Percentiles rank a stretch among this genome's conserved stretches.
Conservation (phyloP, 2,797 vertebrate genomes). For the Varecia variegata region DNA sequence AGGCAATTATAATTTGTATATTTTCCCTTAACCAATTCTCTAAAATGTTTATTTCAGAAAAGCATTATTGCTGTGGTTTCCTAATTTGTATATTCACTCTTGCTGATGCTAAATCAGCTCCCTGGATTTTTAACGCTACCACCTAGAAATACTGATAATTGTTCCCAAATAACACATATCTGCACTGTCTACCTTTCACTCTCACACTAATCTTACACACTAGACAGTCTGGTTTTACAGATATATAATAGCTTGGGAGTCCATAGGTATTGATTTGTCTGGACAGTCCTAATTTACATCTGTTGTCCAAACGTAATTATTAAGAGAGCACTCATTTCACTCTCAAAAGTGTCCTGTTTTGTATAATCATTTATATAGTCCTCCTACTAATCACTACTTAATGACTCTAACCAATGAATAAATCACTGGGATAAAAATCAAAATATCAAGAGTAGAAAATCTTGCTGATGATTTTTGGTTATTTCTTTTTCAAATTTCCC, state of each 20-base stretch:
- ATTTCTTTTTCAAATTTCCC: neutral
- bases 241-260: neutral
- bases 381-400: neutral
- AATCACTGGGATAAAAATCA: neutral
- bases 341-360: neutral
- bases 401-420: neutral
- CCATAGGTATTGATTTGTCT: neutral
- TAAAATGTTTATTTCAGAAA: neutral
- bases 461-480: neutral
- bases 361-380: neutral
- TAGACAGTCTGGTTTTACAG: neutral
- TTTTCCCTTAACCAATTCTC: neutral
- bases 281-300: neutral
- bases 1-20: neutral
- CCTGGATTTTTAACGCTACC: too few relatives aligned
- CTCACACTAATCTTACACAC: neutral
- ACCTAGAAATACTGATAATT: too few relatives aligned
- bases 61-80: neutral
- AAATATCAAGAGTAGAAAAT: neutral
- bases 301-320: neutral
- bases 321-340: neutral
- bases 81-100: neutral
- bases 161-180: neutral
- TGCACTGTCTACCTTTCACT: neutral
- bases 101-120: neutral